A percentile compares a stretch with the other conserved stretches of the same genome.
These are phyloP conservation scores for Empidonax alnorum DNA, from an alignment of 2,113 vertebrate species.

Conservation along the genomic window DNA sequence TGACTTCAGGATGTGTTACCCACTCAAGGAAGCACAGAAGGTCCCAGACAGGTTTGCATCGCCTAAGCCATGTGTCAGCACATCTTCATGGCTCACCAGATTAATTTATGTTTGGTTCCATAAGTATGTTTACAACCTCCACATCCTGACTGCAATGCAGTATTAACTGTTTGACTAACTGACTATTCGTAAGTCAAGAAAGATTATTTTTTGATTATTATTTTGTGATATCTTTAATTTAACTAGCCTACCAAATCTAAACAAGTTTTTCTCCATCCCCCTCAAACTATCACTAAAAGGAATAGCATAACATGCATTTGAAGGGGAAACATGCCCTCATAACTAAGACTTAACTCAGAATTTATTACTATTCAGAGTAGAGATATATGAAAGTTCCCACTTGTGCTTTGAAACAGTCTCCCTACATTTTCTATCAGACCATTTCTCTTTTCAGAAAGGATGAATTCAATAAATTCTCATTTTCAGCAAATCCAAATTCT, in stretches of 20 bases:
- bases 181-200: not conserved
- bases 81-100: not conserved
- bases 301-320: fast-evolving
- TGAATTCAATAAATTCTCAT: not conserved
- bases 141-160: not conserved
- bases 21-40: not conserved
- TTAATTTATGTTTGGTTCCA: not conserved
- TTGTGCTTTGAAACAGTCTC: not conserved
- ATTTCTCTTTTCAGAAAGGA: not conserved
- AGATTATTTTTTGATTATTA: not conserved
- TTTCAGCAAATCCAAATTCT: not conserved
- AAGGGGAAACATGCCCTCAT: not conserved
- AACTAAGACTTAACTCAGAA: not conserved
- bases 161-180: not conserved
- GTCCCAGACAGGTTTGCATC: not conserved
- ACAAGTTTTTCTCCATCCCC: not conserved
- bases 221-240: not conserved
- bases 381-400: not conserved
- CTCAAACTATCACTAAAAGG: not conserved
- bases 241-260: not conserved
- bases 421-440: not conserved
- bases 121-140: not conserved
- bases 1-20: not conserved
- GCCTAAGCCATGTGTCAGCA: not conserved
- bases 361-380: not conserved